These are phyloP conservation scores for Enteromius argenteus DNA, from an alignment of 2,797 vertebrate species.

Conservation along the genomic window DNA sequence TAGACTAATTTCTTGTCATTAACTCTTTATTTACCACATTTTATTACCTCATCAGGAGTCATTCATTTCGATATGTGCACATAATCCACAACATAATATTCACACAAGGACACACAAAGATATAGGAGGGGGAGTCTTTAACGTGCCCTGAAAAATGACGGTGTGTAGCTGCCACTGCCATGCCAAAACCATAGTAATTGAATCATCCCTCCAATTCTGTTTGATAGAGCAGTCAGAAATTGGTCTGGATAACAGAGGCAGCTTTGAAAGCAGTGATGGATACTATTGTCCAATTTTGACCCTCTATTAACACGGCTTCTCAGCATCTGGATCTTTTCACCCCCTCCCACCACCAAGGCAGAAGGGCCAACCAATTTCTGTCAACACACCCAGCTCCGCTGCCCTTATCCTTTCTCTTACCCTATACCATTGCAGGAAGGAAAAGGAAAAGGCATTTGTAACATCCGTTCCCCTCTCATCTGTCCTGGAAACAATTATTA, in stretches of 20 bases:
- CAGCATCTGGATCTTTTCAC: slow-evolving; percentile 91
- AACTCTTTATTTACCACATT: slow-evolving; percentile 47
- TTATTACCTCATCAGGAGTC: slow-evolving; percentile 40
- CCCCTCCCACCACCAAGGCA: slow-evolving; percentile 80
- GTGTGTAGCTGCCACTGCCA: slow-evolving; percentile 76
- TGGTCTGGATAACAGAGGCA: slow-evolving; percentile 83
- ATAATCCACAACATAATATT: slow-evolving; percentile 35
- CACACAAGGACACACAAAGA: slow-evolving; percentile 23
- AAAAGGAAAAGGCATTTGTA: slow-evolving; percentile 14
- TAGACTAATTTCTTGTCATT: slow-evolving; percentile 49
- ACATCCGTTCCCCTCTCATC: slow-evolving; percentile 5
- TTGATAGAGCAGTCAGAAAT: slow-evolving; percentile 84
- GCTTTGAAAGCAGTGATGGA: slow-evolving; percentile 90
- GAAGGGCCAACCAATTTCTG: slow-evolving; percentile 85
- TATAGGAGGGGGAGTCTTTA: slow-evolving; percentile 42
- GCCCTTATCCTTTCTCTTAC: slow-evolving; percentile 28
- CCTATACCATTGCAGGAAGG: slow-evolving; percentile 9
- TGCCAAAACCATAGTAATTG: slow-evolving; percentile 86
- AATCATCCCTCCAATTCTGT: slow-evolving; percentile 85
- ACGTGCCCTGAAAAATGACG: slow-evolving; percentile 56
- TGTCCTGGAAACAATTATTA: slow-evolving; percentile 17
- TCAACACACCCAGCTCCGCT: slow-evolving; percentile 52
- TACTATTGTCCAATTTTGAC: slow-evolving; percentile 92
- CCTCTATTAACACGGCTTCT: slow-evolving; percentile 93
- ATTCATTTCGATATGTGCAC: slow-evolving; percentile 28